Conservation (phyloP, 2,888 invertebrate species). For the Andrena dorsata region DNA sequence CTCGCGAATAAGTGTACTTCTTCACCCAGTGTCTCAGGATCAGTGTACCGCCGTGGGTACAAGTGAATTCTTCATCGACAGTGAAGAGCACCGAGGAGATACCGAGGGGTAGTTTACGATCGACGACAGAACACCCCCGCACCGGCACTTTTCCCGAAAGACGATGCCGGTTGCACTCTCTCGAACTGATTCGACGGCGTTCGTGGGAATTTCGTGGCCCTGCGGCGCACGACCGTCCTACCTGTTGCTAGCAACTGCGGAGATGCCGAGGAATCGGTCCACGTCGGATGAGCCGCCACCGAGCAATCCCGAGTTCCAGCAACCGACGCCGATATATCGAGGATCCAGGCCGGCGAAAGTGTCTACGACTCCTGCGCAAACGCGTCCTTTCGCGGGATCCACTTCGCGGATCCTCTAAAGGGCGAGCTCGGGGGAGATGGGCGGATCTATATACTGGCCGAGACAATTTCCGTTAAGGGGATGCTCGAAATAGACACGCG, state of each 20-base stretch:
- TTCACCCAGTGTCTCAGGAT: no score
- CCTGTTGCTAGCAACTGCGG: constrained; percentile 67
- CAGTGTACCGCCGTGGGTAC: no score
- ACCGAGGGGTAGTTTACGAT: no score
- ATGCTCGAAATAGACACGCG: constrained; percentile 36
- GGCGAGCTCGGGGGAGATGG: constrained; percentile 39
- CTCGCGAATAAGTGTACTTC: no score
- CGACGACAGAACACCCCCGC: no score
- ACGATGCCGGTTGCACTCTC: no score
- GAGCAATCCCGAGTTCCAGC: constrained; percentile 65
- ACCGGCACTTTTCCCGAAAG: no score
- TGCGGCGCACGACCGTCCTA: constrained; percentile 52
- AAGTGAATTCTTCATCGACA: no score
- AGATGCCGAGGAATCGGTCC: constrained; percentile 37
- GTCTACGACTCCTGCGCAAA: constrained; percentile 73
- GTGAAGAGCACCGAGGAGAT: no score
- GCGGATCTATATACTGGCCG: constrained; percentile 29
- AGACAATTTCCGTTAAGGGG: constrained; percentile 51
- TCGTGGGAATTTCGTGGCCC: constrained; percentile 4
- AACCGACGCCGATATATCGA: constrained; percentile 65
- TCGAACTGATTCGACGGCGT: background rate
- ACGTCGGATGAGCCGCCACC: constrained; percentile 64
- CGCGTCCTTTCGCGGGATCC: constrained; percentile 69
- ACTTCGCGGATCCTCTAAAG: constrained; percentile 54
- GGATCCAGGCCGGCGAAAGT: constrained; percentile 57